Base-by-base conservation (phyloP, 35 echinoderm and acorn worm species). In the Amphiura filiformis region DNA sequence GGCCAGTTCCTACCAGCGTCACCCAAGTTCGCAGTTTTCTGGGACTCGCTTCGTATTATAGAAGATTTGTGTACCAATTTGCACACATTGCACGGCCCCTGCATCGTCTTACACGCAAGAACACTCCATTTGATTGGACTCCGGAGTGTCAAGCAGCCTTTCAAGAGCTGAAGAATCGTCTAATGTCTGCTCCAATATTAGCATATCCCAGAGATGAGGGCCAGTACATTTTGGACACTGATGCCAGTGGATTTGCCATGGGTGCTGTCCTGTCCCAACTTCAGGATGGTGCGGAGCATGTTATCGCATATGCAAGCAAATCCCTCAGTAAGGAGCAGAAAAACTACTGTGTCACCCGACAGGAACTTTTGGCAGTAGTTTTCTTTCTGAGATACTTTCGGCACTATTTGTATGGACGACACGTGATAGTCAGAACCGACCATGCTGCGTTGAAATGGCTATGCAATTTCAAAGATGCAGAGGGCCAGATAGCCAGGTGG, bases 191-290 rank as follows among this genome's bases (percentile, higher is more conserved):
- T 1, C 88, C 89, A 34, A 80, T 95, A 9, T 37, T 91, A 26
- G 84, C 80, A 7, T 91, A 91, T 75, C 88, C 88, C 12, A n/a
- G 15, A 12, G 30, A 42, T 35, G 81, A 64, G 57, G 34, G 28
- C 13, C 64, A 61, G 0, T 80, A 78, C 31, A 88, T 88, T 9
- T 38, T 91, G 1, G 88, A 95, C 61, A 95, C 89, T 3, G 84
- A 95, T 36, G 89, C 84, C 26, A 88, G 88, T 41, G 38, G 79
- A 0, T 28, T 42, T 32, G 93, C 78, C 7, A 42, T 95, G 32
- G 84, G 42, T 32, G 84, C 34, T 30, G 88, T 94, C 18, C 81
- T 94, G 39, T 94, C 93, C 0, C 88, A 94, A 41, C 57, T 86
- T 13, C 36, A 85, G 31, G 57, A 94, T 32, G 93, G 89, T 1